These are phyloP conservation scores for Eumacrocentrus americanus DNA, from an alignment of 2,888 invertebrate genomes.

Conservation along the genomic window DNA sequence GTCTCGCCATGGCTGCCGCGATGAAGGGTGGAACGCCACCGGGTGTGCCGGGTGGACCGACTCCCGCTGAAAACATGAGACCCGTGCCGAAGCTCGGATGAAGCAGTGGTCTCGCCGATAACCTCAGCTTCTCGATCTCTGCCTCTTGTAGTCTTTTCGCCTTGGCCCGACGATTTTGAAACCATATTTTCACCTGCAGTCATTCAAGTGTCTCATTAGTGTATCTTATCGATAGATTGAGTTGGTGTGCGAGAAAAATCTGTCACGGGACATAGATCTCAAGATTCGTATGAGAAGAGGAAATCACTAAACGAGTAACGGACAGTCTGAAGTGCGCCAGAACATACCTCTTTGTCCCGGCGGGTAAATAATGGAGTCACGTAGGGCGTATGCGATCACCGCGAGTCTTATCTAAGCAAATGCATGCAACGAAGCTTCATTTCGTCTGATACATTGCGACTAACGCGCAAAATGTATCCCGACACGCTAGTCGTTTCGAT, in stretches of 20 bases:
- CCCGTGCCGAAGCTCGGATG: conserved; percentile 73
- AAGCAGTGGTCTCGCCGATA: conserved; percentile 80
- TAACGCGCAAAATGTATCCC: conserved; percentile 53
- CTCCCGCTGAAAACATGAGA: conserved; percentile 66
- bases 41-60: conserved; percentile 66
- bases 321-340: not conserved
- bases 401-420: conserved; percentile 56
- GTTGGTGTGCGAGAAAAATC: too few relatives aligned
- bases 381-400: conserved; percentile 20
- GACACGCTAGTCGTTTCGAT: conserved; percentile 46
- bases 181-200: conserved; percentile 77
- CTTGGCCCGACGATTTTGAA: conserved; percentile 85
- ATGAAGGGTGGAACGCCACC: conserved; percentile 68
- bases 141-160: conserved; percentile 97
- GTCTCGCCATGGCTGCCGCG: conserved; percentile 66
- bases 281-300: conserved; percentile 6
- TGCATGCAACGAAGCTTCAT: conserved; percentile 55
- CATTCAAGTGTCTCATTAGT: conserved; percentile 14
- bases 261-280: not conserved
- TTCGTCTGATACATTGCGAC: conserved; percentile 55
- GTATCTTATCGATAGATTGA: not conserved
- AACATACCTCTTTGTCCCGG: conserved; percentile 6
- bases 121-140: conserved; percentile 86
- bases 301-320: not conserved
- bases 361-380: conserved; percentile 20